phyloP scores from a whole-genome alignment of 2,888 invertebrate species.

The Adelphocoris suturalis region DNA sequence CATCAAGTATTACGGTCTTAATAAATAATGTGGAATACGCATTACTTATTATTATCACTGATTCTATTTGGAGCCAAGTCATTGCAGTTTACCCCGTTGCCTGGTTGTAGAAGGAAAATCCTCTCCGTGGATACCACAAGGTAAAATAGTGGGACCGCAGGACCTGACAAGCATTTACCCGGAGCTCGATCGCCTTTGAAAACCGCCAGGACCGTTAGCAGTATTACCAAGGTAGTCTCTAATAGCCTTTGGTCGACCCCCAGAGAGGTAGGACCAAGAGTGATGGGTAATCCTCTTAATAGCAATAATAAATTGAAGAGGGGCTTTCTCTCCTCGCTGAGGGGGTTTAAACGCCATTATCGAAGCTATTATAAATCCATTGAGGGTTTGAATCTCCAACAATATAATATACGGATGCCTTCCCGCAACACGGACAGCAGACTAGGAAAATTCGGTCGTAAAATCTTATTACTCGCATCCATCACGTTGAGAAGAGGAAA shows the following conservation, averaged over 20 bases:
- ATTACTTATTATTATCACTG: no score
- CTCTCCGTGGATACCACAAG: no score
- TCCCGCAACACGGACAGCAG: background rate
- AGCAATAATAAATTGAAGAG: slow-evolving; percentile 45
- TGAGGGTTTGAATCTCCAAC: background rate
- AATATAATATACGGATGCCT: background rate
- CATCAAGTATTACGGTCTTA: no score
- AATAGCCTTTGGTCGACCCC: slow-evolving; percentile 1
- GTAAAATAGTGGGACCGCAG: background rate
- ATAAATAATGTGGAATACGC: no score
- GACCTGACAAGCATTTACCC: background rate
- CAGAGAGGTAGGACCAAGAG: background rate
- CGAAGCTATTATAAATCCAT: slow-evolving; percentile 45
- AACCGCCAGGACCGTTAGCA: slow-evolving; percentile 20
- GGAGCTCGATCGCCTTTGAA: no score
- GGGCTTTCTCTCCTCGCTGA: slow-evolving; percentile 7
- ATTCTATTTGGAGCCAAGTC: no score
- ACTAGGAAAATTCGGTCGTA: background rate
- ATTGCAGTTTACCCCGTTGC: no score
- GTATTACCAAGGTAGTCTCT: slow-evolving; percentile 7
- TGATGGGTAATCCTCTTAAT: slow-evolving; percentile 41
- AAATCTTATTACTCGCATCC: background rate
- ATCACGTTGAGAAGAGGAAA: no score
- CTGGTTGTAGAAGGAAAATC: no score
- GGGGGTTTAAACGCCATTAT: slow-evolving; percentile 6